A percentile compares a stretch with the other conserved stretches of the same genome.
These are phyloP conservation scores for Sarcophaga carnaria DNA, from an alignment of 2,888 invertebrate species.

Conservation along the genomic window DNA sequence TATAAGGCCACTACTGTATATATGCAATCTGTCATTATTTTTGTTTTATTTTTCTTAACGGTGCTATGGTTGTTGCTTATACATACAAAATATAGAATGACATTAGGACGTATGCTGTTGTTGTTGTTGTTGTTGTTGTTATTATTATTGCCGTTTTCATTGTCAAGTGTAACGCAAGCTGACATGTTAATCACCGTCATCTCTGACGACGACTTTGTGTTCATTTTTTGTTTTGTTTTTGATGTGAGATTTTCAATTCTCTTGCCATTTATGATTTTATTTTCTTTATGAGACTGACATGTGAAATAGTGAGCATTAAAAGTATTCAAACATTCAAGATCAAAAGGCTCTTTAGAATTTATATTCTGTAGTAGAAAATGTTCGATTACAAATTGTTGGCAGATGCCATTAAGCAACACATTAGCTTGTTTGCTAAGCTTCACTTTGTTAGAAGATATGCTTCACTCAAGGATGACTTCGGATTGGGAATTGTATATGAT, in stretches of 20 bases:
- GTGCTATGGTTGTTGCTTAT: background rate
- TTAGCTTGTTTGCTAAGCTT: no score
- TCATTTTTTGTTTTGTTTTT: background rate
- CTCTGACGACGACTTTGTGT: slow-evolving; percentile 10
- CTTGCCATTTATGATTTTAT: no score
- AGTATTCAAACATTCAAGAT: background rate
- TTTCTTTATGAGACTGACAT: no score
- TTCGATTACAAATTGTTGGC: no score
- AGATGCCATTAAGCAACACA: no score
- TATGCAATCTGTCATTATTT: slow-evolving; percentile 34
- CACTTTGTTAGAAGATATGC: no score
- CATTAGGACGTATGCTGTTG: background rate
- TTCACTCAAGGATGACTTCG: no score
- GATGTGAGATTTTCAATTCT: background rate
- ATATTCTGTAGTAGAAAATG: no score
- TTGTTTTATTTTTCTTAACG: no score
- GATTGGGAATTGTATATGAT: no score
- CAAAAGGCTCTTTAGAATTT: no score
- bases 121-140: slow-evolving; percentile 8
- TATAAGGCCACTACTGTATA: background rate
- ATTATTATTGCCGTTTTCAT: slow-evolving; percentile 24
- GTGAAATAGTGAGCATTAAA: background rate
- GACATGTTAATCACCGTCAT: slow-evolving; percentile 58
- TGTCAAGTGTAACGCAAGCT: slow-evolving; percentile 61
- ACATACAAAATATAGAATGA: slow-evolving; percentile 28